phyloP scores from a whole-genome alignment of 2,888 invertebrate species.

The Carabus problematicus region DNA sequence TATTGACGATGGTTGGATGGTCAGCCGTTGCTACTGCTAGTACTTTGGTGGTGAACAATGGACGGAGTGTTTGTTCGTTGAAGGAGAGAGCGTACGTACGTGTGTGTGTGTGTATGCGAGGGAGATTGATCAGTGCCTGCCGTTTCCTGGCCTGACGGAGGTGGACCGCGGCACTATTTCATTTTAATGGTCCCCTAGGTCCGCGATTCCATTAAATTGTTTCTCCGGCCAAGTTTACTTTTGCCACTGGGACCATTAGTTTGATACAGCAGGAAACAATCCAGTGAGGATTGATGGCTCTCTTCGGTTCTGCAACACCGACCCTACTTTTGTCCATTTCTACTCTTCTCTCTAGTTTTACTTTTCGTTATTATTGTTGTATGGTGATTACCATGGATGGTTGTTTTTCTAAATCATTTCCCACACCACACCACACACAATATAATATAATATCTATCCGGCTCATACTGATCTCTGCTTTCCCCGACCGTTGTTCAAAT shows the following conservation, averaged over 20 bases:
- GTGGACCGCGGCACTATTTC: slow-evolving; percentile 59
- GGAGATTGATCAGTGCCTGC: slow-evolving; percentile 53
- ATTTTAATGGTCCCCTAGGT: slow-evolving; percentile 66
- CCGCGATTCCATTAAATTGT: slow-evolving; percentile 67
- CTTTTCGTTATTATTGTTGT: no score
- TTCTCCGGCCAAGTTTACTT: slow-evolving; percentile 62
- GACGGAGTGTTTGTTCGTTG: slow-evolving; percentile 16
- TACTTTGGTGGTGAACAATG: slow-evolving; percentile 26
- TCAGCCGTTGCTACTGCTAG: slow-evolving; percentile 17
- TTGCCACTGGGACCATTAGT: slow-evolving; percentile 62
- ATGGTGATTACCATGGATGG: no score
- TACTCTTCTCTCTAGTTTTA: neutral
- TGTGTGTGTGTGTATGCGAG: slow-evolving; percentile 9
- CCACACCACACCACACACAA: slow-evolving; percentile 1
- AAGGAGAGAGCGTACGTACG: no score
- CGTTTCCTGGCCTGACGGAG: slow-evolving; percentile 45
- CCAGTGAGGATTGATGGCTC: slow-evolving; percentile 59
- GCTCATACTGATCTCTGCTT: neutral
- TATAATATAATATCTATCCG: neutral
- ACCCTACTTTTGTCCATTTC: slow-evolving; percentile 12
- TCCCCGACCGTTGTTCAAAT: slow-evolving; percentile 25
- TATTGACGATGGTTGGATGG: neutral
- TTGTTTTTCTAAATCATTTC: no score
- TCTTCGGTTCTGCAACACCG: slow-evolving; percentile 55
- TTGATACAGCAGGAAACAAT: slow-evolving; percentile 63